Base-by-base conservation (phyloP, 2,113 vertebrate species). In the Psilopsiagon aurifrons region DNA sequence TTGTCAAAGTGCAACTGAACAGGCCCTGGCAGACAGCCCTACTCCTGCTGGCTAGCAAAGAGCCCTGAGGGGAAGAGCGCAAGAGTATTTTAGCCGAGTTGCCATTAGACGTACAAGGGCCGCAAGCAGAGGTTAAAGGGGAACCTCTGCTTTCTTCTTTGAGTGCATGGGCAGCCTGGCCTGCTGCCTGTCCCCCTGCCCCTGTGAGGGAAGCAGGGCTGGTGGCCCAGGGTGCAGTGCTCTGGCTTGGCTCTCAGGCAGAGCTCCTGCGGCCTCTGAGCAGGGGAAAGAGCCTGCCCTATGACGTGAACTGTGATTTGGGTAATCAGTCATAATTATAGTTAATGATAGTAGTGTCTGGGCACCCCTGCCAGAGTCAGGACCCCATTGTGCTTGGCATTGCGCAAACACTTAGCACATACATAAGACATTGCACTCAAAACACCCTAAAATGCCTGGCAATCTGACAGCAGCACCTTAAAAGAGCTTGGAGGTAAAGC, bases 291-390 rank as follows among this genome's bases (percentile, higher is more conserved):
- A 96, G 63, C 64, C 83, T 89, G 70, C 52, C 35, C 73, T 49
- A 79, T 96, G 96, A 96, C 54, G 69, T 89, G 81, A 88, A 44
- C 77, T 7, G 54, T 31, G 83, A 93, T 96, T 94, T 94, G 83
- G 46, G 81, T 86, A 95, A 96, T 92, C 81, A 54, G 91, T 62
- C 8, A 0, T 95, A 96, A 96, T 95, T 96, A 89, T 0, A 69
- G 86, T 85, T 92, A 94, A 95, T 96, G 86, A 87, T 29, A 86
- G 73, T 41, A 52, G 66, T 57, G 90, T 92, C 90, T 96, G 80
- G 95, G 86, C 85, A 86, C 54, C 90, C 46, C 29, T 94, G 86
- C 62, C 91, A 94, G 62, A 86, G 66, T 33, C 80, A 44, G 86
- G 94, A 92, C 94, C 90, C 80, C 77, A 54, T 74, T 73, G 78